phyloP scores from a whole-genome alignment of 2,113 vertebrate genomes.

The Mesocricetus auratus region DNA sequence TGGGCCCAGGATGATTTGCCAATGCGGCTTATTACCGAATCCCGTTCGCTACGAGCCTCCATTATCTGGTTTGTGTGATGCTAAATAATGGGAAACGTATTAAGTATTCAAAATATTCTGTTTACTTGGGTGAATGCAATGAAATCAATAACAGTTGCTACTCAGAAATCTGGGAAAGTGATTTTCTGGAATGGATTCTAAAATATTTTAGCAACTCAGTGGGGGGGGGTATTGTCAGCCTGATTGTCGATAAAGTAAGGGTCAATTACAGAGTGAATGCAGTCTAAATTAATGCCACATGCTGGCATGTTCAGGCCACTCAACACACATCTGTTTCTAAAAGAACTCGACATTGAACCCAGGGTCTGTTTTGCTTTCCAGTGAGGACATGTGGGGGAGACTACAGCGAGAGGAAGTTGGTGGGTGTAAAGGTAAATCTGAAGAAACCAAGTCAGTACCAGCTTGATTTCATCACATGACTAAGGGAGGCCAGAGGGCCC shows the following conservation, averaged over 20 bases:
- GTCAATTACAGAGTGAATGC: conserved; percentile 27
- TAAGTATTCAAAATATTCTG: conserved; percentile 16
- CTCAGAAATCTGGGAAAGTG: conserved; percentile 56
- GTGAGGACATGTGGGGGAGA: conserved; percentile 7
- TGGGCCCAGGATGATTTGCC: not conserved
- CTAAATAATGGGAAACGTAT: conserved; percentile 53
- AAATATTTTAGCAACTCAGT: conserved; percentile 29
- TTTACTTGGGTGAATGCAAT: not conserved
- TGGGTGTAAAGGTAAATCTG: not conserved
- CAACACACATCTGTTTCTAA: conserved; percentile 45
- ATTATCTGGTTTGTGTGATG: not conserved
- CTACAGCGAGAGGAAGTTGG: not conserved
- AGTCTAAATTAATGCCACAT: conserved; percentile 66
- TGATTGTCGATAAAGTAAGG: conserved; percentile 44
- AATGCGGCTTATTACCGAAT: not conserved
- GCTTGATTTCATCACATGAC: not conserved
- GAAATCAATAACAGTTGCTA: conserved; percentile 62
- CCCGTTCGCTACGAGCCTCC: not conserved
- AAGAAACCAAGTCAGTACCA: not conserved
- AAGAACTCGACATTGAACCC: conserved; percentile 57
- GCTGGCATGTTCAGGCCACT: not conserved
- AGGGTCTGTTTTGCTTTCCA: conserved; percentile 49
- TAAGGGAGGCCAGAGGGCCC: not conserved
- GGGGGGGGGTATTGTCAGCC: conserved; percentile 48
- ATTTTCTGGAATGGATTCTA: conserved; percentile 65